Conservation (phyloP, 2,113 vertebrate species). For the Myiagra hebetior region DNA sequence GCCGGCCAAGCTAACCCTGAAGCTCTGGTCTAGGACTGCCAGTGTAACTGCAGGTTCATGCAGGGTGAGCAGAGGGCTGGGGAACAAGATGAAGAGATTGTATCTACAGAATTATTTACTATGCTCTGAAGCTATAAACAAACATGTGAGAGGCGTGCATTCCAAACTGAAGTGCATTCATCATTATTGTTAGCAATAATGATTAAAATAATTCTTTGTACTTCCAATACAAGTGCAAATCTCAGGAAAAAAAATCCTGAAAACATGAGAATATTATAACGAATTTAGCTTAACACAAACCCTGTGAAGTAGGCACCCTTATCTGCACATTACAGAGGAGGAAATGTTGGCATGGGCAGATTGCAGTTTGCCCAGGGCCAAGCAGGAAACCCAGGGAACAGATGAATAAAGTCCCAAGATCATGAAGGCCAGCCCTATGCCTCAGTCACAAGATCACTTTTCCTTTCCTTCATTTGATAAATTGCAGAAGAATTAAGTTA, state of each 20-base stretch:
- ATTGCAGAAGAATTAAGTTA: background rate
- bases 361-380: background rate
- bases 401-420: background rate
- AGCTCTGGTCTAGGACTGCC: background rate
- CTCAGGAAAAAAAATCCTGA: background rate
- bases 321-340: constrained; percentile 12
- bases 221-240: background rate
- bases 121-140: constrained; percentile 30
- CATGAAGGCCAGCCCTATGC: background rate
- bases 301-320: background rate
- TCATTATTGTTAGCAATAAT: background rate
- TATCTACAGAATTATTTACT: constrained; percentile 48
- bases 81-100: constrained; percentile 27
- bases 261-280: background rate
- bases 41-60: background rate
- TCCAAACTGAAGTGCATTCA: background rate
- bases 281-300: background rate
- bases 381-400: background rate
- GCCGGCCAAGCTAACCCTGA: constrained; percentile 7
- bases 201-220: constrained; percentile 11
- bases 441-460: constrained; percentile 20
- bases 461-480: background rate
- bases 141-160: background rate
- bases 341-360: constrained; percentile 3
- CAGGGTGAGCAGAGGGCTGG: constrained; percentile 15